These are phyloP conservation scores for Casuarius casuarius DNA, from an alignment of 2,113 vertebrate species.

Conservation along the genomic window DNA sequence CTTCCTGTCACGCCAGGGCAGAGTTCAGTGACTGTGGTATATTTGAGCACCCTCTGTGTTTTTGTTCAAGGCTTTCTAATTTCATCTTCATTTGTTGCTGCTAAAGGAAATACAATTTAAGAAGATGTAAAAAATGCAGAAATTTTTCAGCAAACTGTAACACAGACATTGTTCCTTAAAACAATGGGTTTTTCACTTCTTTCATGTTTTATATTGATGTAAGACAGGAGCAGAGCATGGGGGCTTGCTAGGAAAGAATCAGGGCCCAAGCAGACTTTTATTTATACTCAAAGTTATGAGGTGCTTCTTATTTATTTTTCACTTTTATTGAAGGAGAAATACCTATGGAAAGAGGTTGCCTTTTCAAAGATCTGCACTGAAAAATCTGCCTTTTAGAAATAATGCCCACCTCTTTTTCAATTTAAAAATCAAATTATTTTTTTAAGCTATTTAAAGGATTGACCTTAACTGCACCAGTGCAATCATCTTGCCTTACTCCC, in stretches of 20 bases:
- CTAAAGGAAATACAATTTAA: neutral
- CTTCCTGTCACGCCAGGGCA: neutral
- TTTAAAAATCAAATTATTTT: conserved; percentile 37
- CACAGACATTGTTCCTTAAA: neutral
- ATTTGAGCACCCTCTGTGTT: neutral
- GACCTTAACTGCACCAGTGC: conserved; percentile 33
- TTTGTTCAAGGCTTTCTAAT: neutral
- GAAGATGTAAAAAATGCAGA: neutral
- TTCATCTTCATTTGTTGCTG: neutral
- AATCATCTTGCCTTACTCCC: conserved; percentile 40
- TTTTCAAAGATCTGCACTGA: neutral
- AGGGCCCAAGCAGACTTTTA: neutral
- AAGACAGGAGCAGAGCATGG: neutral
- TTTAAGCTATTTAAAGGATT: conserved; percentile 15
- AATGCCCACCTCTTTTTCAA: neutral
- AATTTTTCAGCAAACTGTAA: neutral
- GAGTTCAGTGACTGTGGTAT: neutral
- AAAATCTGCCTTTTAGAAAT: neutral
- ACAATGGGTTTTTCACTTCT: neutral
- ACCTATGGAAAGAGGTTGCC: neutral
- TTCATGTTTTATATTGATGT: neutral
- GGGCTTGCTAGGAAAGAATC: neutral
- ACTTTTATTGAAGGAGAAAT: neutral
- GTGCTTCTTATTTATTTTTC: neutral
- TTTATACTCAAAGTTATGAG: neutral